Percentiles rank a stretch among this genome's conserved stretches.
Conservation (phyloP, 2,113 vertebrate species). For the Apeltes quadracus region DNA sequence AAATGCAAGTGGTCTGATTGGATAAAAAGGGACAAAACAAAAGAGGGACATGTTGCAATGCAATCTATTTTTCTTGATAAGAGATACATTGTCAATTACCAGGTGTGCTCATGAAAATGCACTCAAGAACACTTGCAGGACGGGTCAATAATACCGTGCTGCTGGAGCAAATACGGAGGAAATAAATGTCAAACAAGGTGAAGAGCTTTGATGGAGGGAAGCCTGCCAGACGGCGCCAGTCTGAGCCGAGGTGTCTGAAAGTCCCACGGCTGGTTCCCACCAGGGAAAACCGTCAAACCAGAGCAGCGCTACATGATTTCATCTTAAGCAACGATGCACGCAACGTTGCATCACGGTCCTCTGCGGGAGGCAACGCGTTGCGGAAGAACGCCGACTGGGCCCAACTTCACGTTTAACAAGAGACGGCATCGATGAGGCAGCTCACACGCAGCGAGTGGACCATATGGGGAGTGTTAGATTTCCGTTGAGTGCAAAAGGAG, state of each 20-base stretch:
- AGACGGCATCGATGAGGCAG: neutral
- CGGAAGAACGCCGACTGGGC: slow-evolving; percentile 1
- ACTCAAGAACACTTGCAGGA: neutral
- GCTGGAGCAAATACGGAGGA: neutral
- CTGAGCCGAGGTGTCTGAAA: slow-evolving; percentile 13
- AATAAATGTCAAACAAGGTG: slow-evolving; percentile 3
- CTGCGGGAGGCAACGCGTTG: slow-evolving; percentile 38
- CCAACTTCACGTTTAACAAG: slow-evolving; percentile 12
- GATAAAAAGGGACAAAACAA: slow-evolving; percentile 9
- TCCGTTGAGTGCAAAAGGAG: neutral
- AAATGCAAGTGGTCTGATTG: slow-evolving; percentile 92
- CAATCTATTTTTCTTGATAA: neutral
- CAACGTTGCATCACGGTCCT: slow-evolving; percentile 67
- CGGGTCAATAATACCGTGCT: neutral
- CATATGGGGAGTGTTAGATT: neutral
- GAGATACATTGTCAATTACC: neutral
- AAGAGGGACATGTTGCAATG: neutral
- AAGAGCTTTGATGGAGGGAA: neutral
- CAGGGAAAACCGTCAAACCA: slow-evolving; percentile 39
- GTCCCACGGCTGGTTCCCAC: slow-evolving; percentile 41
- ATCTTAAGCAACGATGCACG: slow-evolving; percentile 60
- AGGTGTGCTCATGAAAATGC: neutral
- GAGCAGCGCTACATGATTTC: slow-evolving; percentile 45
- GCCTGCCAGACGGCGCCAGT: slow-evolving; percentile 27
- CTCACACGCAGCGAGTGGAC: neutral